Conservation (phyloP, 2,113 vertebrate species). For the Elephantulus edwardii region DNA sequence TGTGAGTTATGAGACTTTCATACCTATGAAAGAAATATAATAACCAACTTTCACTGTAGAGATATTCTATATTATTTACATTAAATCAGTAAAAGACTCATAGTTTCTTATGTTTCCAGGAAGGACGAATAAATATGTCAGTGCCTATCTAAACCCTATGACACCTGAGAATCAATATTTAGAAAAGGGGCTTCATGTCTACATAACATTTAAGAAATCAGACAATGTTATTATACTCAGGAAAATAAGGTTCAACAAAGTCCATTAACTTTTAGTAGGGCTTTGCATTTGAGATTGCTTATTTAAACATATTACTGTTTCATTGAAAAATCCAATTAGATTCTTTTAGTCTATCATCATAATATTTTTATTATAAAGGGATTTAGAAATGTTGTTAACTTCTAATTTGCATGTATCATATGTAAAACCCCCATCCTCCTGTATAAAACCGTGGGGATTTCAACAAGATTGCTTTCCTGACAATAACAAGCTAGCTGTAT, state of each 20-base stretch:
- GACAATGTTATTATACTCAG: not conserved
- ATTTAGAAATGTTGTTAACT: not conserved
- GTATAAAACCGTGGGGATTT: not conserved
- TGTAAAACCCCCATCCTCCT: not conserved
- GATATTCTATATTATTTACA: conserved; percentile 2
- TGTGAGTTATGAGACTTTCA: conserved; percentile 70
- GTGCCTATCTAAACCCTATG: conserved; percentile 15
- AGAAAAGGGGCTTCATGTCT: not conserved
- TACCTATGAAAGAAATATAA: conserved; percentile 62
- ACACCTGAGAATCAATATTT: conserved; percentile 31
- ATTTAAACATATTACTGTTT: not conserved
- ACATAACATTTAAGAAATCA: not conserved
- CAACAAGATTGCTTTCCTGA: not conserved
- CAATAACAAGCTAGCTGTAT: not conserved
- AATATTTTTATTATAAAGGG: conserved; percentile 6
- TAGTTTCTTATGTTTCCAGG: conserved; percentile 32
- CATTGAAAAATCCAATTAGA: not conserved
- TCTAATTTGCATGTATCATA: not conserved
- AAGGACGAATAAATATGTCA: conserved; percentile 37
- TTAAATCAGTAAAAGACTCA: conserved; percentile 52
- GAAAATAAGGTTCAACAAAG: not conserved
- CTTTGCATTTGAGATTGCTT: not conserved
- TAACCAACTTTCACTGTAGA: conserved; percentile 59
- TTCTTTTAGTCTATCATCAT: not conserved
- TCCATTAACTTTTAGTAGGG: not conserved